A percentile compares a stretch with the other conserved stretches of the same genome.
These are phyloP conservation scores for Erythrocebus patas DNA, from an alignment of 2,113 vertebrate species.

Conservation along the genomic window DNA sequence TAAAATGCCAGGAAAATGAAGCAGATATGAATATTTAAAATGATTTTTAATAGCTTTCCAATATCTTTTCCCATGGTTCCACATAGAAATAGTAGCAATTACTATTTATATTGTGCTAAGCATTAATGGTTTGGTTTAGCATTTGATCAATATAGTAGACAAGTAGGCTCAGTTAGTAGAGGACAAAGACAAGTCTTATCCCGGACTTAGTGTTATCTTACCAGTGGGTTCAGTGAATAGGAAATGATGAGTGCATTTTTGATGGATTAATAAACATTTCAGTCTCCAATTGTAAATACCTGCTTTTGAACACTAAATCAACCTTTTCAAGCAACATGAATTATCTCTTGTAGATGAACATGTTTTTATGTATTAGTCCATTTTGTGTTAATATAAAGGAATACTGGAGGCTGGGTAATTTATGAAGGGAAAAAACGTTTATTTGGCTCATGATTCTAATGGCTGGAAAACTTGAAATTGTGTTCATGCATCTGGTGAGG, in stretches of 20 bases:
- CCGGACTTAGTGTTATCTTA: background rate
- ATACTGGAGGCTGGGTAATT: background rate
- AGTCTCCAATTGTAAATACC: background rate
- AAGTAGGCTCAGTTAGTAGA: background rate
- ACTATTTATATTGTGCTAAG: background rate
- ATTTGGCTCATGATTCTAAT: background rate
- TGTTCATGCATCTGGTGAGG: background rate
- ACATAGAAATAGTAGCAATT: background rate
- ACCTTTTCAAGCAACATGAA: background rate
- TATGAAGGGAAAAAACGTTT: background rate
- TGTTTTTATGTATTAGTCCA: background rate
- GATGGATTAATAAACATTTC: background rate
- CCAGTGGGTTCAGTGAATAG: background rate
- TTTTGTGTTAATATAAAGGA: background rate
- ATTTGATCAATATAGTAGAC: background rate
- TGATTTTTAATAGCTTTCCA: background rate
- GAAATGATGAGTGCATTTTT: background rate
- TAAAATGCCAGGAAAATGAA: conserved; percentile 3
- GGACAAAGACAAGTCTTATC: background rate
- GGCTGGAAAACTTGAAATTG: background rate
- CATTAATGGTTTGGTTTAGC: background rate
- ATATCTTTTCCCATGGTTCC: background rate
- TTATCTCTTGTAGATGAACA: background rate
- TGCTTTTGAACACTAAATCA: background rate
- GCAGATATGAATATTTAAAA: background rate